Evolutionary conservation across 2,888 invertebrate species (phyloP).

Genomic region (Chymomyza caudatula): DNA sequence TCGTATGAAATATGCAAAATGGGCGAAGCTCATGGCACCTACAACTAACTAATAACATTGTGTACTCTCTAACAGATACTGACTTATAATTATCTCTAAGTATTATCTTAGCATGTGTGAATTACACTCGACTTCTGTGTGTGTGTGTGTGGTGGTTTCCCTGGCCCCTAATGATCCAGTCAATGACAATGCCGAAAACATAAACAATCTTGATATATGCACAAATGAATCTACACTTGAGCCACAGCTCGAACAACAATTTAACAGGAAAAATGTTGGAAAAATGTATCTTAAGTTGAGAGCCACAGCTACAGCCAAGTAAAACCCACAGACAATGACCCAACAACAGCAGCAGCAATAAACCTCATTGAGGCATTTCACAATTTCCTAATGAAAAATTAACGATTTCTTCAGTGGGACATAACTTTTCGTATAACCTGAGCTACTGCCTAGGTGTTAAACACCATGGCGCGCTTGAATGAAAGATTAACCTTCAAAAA

Average conservation of each 20-base stretch:
- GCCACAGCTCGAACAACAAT: too few species aligned
- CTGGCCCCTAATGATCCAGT: slow-evolving; percentile 19
- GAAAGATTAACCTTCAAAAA: slow-evolving; percentile 60
- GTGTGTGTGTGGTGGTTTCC: slow-evolving; percentile 17
- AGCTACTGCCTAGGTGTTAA: slow-evolving; percentile 27
- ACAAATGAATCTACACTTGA: not conserved
- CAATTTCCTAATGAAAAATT: slow-evolving; percentile 54
- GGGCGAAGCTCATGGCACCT: slow-evolving; percentile 1
- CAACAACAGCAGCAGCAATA: slow-evolving; percentile 2
- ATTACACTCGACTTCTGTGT: slow-evolving; percentile 7
- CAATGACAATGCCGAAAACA: slow-evolving; percentile 31
- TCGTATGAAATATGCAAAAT: not conserved
- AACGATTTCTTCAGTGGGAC: slow-evolving; percentile 36
- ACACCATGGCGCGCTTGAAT: slow-evolving; percentile 29
- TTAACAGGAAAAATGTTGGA: too few species aligned
- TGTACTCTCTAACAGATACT: not conserved
- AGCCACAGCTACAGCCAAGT: not conserved
- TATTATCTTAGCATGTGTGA: slow-evolving; percentile 14
- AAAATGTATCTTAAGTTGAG: too few species aligned
- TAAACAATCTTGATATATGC: not conserved
- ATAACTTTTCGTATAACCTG: not conserved
- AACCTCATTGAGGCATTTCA: slow-evolving; percentile 26
- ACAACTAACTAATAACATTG: not conserved
- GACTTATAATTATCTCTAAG: slow-evolving; percentile 10
- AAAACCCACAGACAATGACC: not conserved